Base-by-base conservation (phyloP, 2,888 invertebrate species). In the Lepidonotus clava region DNA sequence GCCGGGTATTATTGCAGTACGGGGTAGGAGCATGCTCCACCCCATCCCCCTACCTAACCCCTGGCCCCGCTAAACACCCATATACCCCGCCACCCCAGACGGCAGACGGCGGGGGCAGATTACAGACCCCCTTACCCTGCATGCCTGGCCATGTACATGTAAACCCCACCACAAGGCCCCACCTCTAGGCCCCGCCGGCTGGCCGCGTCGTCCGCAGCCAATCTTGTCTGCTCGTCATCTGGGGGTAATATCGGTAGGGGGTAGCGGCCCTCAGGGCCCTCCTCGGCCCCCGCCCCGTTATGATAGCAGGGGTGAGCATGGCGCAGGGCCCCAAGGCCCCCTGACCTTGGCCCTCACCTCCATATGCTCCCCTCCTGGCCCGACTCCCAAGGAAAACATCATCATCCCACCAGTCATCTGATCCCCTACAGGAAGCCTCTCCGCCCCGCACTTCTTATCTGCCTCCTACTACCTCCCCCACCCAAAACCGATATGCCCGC, bases 361-460 rank as follows among this genome's bases (percentile, higher is more conserved):
- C 61, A 61, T 61, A 61, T 61, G 61, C 61, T 61, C 21, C 61
- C 56, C 56, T 61, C 61, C 24, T 61, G 61, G 61, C 61, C 21
- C 24, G 28, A 2, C 28, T 28, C 46, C 61, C 61, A 61, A 61
- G 61, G 61, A 61, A 61, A 61, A 61, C 61, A 61, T 24, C 28
- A 2, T 24, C 6, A 11, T 28, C 61, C 61, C 28, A 32, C 28
- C 61, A 28, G 61, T 61, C 61, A 61, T 61, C 28, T 61, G 61
- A 61, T 61, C 61, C 61, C n/a, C 28, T 46, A 2, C 4, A 24
- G 61, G 61, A 56, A n/a, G 61, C 61, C 61, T 61, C 61, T 24
- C 28, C 11, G 61, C 28, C 61, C 61, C n/a, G 28, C 11, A 61
- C 1, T 11, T 28, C 61, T 61, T 28, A 61, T 61, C 61, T 61